phyloP scores from a whole-genome alignment of 1,140 invertebrate species.

The Ptiloglossa arizonensis region DNA sequence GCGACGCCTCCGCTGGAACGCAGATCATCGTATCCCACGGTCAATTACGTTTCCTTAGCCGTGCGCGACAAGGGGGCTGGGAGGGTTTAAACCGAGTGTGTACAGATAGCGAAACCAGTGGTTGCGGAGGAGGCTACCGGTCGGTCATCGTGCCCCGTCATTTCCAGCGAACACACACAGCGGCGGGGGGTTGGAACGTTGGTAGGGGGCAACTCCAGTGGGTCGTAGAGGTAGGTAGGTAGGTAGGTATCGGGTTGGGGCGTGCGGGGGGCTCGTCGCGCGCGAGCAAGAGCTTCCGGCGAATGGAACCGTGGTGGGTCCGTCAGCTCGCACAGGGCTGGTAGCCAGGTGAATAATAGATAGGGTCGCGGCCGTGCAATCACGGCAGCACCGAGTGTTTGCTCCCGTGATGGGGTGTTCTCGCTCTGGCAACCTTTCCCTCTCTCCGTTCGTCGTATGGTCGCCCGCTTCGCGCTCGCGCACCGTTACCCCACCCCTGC shows the following conservation, averaged over 20 bases:
- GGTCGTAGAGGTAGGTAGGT: no score
- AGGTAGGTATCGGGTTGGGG: not conserved
- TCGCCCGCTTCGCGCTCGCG: not conserved
- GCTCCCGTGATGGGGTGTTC: slow-evolving; percentile 77
- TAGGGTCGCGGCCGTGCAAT: slow-evolving; percentile 79
- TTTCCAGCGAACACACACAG: not conserved
- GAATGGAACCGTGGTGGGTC: slow-evolving; percentile 50
- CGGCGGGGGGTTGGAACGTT: no score
- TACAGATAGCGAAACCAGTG: no score
- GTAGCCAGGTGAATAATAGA: slow-evolving; percentile 79
- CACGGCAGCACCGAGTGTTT: slow-evolving; percentile 78
- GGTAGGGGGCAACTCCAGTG: no score
- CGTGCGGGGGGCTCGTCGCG: slow-evolving; percentile 8
- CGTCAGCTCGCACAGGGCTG: slow-evolving; percentile 57
- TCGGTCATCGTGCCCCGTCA: not conserved
- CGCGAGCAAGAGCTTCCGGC: slow-evolving; percentile 29
- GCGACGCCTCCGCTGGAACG: slow-evolving; percentile 76
- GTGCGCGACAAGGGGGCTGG: not conserved
- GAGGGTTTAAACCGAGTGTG: no score
- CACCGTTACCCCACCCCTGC: not conserved
- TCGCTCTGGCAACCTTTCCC: slow-evolving; percentile 58
- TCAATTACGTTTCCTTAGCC: slow-evolving; percentile 46
- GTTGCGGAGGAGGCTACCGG: no score
- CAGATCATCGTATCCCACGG: slow-evolving; percentile 35
- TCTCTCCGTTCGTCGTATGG: not conserved